Evolutionary conservation across 2,797 vertebrate species (phyloP).

Genomic region (Pangasius macronema): DNA sequence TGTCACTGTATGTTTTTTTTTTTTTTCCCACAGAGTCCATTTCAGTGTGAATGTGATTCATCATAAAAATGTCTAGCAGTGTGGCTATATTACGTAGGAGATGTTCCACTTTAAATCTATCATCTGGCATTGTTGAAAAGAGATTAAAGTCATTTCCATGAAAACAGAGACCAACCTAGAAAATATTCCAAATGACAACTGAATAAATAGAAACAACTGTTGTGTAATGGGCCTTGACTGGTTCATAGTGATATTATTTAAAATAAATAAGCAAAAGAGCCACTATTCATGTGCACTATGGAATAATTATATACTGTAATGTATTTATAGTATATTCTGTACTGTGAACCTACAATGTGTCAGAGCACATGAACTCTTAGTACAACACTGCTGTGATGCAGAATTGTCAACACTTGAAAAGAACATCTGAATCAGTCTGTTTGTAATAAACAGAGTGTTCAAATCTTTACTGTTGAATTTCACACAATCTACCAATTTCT

Average conservation of each 20-base stretch:
- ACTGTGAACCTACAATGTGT: constrained; percentile 4
- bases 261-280: neutral
- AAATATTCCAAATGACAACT: constrained; percentile 54
- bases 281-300: neutral
- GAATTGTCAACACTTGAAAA: neutral
- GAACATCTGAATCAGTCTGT: neutral
- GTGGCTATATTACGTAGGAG: constrained; percentile 47
- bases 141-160: constrained; percentile 51
- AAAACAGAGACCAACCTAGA: constrained; percentile 44
- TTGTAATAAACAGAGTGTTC: neutral
- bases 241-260: constrained; percentile 25
- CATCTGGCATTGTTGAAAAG: constrained; percentile 55
- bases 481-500: neutral
- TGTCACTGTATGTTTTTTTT: neutral
- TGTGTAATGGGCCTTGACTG: constrained; percentile 49
- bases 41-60: constrained; percentile 42
- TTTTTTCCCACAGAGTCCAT: neutral
- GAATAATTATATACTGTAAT: neutral
- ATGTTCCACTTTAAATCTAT: constrained; percentile 58
- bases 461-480: neutral
- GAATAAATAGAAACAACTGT: constrained; percentile 36
- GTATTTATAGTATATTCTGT: constrained; percentile 9
- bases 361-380: constrained; percentile 22
- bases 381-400: constrained; percentile 4
- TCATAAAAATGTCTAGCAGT: constrained; percentile 38